Evolutionary conservation across 2,888 invertebrate genomes (phyloP).

Genomic region (Agapostemon virescens): DNA sequence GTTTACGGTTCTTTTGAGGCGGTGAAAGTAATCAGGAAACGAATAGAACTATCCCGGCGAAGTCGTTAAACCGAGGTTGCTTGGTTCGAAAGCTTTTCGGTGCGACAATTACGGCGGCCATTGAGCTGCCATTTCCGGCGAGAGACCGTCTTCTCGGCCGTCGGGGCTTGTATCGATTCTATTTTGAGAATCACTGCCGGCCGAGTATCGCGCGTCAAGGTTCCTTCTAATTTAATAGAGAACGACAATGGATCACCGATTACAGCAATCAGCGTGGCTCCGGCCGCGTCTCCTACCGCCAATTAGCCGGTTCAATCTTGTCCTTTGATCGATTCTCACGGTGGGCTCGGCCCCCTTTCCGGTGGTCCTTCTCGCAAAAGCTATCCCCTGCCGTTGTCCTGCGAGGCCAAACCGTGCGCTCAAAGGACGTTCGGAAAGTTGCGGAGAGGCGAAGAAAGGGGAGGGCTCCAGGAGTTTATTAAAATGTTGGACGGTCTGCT

Average conservation of each 20-base stretch:
- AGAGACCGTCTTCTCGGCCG: background rate
- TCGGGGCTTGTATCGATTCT: background rate
- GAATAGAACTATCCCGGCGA: background rate
- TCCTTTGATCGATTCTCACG: conserved; percentile 58
- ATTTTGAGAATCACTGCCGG: conserved; percentile 62
- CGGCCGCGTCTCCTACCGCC: conserved; percentile 40
- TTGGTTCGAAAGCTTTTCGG: background rate
- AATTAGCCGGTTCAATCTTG: conserved; percentile 60
- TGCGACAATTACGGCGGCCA: background rate
- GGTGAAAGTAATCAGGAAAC: background rate
- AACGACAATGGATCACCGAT: conserved; percentile 74
- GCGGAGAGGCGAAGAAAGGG: background rate
- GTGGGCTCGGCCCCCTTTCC: background rate
- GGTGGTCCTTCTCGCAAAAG: background rate
- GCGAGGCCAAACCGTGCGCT: background rate
- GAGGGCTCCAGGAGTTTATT: conserved; percentile 37
- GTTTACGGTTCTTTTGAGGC: background rate
- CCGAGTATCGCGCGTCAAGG: conserved; percentile 48
- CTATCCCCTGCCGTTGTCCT: conserved; percentile 12
- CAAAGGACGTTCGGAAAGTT: conserved; percentile 1
- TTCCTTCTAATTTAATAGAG: conserved; percentile 72
- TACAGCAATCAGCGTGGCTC: conserved; percentile 66
- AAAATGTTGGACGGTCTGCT: conserved; percentile 41
- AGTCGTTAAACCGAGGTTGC: background rate
- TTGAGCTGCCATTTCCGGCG: background rate